Conservation (phyloP, 2,888 invertebrate genomes). For the Chalcosyrphus nemorum region DNA sequence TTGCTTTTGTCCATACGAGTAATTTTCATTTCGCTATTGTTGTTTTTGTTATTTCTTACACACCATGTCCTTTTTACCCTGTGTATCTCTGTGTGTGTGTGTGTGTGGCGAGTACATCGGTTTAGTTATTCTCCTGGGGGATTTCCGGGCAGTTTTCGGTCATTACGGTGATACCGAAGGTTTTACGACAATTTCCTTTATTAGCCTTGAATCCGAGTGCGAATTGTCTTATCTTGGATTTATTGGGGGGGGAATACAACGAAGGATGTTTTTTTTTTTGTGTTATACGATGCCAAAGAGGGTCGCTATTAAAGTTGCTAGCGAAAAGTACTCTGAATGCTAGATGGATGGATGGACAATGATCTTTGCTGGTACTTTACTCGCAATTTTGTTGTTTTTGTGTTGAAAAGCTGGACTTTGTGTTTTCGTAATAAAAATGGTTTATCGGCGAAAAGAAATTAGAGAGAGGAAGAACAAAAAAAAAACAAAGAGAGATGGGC, state of each 20-base stretch:
- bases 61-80: background rate
- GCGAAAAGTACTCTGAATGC: conserved; percentile 22
- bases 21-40: conserved; percentile 50
- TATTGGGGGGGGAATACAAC: conserved; percentile 59
- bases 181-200: conserved; percentile 73
- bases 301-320: conserved; percentile 47
- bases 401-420: conserved; percentile 45
- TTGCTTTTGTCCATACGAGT: conserved; percentile 71
- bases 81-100: background rate
- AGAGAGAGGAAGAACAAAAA: too few relatives aligned
- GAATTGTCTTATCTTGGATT: conserved; percentile 73
- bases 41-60: too few relatives aligned
- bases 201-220: conserved; percentile 72
- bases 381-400: conserved; percentile 2
- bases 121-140: conserved; percentile 58
- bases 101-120: conserved; percentile 27
- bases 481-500: conserved; percentile 4
- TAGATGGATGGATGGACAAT: conserved; percentile 50
- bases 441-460: conserved; percentile 57
- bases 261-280: conserved; percentile 11
- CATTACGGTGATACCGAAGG: conserved; percentile 71
- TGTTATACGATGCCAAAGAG: conserved; percentile 10
- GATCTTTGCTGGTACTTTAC: conserved; percentile 42
- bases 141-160: conserved; percentile 67
- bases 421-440: conserved; percentile 64